These are phyloP conservation scores for Gambusia holbrooki DNA, from an alignment of 2,113 vertebrate species.

Conservation along the genomic window DNA sequence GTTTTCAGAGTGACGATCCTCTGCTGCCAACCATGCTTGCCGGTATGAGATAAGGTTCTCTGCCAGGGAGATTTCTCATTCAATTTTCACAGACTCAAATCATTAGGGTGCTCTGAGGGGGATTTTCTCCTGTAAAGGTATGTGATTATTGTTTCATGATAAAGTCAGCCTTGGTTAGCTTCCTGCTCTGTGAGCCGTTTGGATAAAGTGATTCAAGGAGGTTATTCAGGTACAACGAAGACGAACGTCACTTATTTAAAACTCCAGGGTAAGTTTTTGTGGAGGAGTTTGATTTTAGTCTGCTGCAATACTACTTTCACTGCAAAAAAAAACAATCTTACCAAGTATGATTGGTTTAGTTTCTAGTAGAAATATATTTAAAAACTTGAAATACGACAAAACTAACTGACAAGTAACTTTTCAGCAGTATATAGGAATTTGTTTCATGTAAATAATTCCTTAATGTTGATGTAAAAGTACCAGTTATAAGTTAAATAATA, in stretches of 20 bases:
- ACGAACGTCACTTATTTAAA: neutral
- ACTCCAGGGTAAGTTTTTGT: neutral
- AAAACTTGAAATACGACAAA: too few relatives aligned
- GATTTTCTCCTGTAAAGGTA: slow-evolving; percentile 34
- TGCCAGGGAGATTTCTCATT: slow-evolving; percentile 52
- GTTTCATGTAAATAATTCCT: too few relatives aligned
- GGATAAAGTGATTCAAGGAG: slow-evolving; percentile 26
- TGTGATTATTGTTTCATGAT: slow-evolving; percentile 65
- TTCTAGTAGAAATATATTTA: too few relatives aligned
- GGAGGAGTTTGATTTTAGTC: neutral
- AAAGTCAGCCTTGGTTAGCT: slow-evolving; percentile 48
- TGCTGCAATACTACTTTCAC: too few relatives aligned
- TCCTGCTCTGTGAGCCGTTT: slow-evolving; percentile 19
- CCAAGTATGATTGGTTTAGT: too few relatives aligned
- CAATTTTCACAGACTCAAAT: slow-evolving; percentile 53
- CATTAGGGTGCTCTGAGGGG: slow-evolving; percentile 22
- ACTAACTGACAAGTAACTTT: too few relatives aligned
- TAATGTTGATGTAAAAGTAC: too few relatives aligned
- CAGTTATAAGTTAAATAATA: too few relatives aligned
- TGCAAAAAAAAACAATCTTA: too few relatives aligned
- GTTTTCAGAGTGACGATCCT: slow-evolving; percentile 36
- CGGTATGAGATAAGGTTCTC: slow-evolving; percentile 47
- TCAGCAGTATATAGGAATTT: too few relatives aligned
- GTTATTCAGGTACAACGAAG: slow-evolving; percentile 24
- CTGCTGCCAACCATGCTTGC: slow-evolving; percentile 45